Percentiles rank a stretch among this genome's conserved stretches.
Conservation (phyloP, 2,113 vertebrate genomes). For the Arothron firmamentum region DNA sequence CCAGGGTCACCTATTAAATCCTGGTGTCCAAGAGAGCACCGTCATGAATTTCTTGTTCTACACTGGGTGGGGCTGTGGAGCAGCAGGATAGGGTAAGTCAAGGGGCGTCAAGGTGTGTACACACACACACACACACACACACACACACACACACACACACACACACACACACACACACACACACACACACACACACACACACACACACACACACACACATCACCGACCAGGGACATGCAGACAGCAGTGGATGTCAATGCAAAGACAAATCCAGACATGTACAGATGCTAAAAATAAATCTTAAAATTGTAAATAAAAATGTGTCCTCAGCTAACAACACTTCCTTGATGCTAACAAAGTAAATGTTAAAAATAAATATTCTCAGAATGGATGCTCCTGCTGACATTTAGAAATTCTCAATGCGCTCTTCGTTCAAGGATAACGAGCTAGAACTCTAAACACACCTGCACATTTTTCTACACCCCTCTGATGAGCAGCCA, state of each 20-base stretch:
- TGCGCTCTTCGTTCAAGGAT: conserved; percentile 4
- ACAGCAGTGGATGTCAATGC: conserved; percentile 65
- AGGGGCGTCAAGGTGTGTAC: conserved; percentile 39
- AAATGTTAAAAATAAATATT: conserved; percentile 2
- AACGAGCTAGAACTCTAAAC: conserved; percentile 28
- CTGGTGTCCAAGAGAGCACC: conserved; percentile 67
- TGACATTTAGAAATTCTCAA: conserved; percentile 4
- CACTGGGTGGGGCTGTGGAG: conserved; percentile 59
- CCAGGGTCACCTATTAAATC: conserved; percentile 79
- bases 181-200: conserved; percentile 22
- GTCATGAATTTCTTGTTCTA: conserved; percentile 64
- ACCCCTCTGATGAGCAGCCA: conserved; percentile 20
- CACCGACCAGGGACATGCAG: conserved; percentile 49
- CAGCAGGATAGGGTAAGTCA: conserved; percentile 36
- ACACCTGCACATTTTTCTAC: conserved; percentile 38
- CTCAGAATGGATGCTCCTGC: not conserved
- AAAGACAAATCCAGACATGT: conserved; percentile 62
- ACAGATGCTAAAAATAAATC: conserved; percentile 25
- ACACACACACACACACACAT: conserved; percentile 22
- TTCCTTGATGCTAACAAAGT: not conserved
- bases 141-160: conserved; percentile 8
- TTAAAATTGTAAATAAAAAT: not conserved
- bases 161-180: conserved; percentile 10
- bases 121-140: conserved; percentile 10
- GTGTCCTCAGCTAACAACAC: conserved; percentile 10